A percentile compares a stretch with the other conserved stretches of the same genome.
These are phyloP conservation scores for Kuschelorhynchus macadamiae DNA, from an alignment of 2,888 invertebrate genomes.

Conservation along the genomic window DNA sequence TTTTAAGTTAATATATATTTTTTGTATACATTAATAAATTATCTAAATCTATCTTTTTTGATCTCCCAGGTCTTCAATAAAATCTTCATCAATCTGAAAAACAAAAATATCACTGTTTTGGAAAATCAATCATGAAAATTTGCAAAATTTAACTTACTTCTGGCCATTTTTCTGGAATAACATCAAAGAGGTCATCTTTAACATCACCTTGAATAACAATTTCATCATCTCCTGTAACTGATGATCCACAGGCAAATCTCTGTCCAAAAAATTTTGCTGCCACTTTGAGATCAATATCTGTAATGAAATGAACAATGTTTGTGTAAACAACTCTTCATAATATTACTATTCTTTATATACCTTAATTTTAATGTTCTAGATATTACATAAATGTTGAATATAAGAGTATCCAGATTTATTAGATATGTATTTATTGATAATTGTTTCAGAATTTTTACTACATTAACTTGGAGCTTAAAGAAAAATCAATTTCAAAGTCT, in stretches of 20 bases:
- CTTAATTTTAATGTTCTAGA: too few species aligned
- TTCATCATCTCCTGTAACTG: constrained; percentile 98
- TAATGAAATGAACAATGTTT: constrained; percentile 47
- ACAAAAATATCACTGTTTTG: constrained; percentile 4
- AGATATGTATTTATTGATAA: too few species aligned
- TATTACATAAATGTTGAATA: too few species aligned
- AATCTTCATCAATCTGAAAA: constrained; percentile 87
- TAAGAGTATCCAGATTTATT: too few species aligned
- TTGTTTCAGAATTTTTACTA: too few species aligned
- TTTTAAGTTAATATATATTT: not conserved
- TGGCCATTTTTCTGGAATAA: constrained; percentile 98
- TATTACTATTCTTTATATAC: too few species aligned
- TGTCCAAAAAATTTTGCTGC: constrained; percentile 98
- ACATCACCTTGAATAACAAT: constrained; percentile 99
- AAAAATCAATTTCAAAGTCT: too few species aligned
- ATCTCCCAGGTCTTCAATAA: constrained; percentile 93
- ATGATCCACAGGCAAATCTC: constrained; percentile 99
- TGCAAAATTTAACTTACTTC: constrained; percentile 78
- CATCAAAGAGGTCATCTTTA: constrained; percentile 97
- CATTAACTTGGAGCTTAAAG: too few species aligned
- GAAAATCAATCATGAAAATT: not conserved
- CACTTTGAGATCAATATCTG: constrained; percentile 97
- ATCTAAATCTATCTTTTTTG: constrained; percentile 80
- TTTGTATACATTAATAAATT: constrained; percentile 43
- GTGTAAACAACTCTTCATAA: too few species aligned